Conservation (phyloP, 2,113 vertebrate species). For the Prionailurus bengalensis region DNA sequence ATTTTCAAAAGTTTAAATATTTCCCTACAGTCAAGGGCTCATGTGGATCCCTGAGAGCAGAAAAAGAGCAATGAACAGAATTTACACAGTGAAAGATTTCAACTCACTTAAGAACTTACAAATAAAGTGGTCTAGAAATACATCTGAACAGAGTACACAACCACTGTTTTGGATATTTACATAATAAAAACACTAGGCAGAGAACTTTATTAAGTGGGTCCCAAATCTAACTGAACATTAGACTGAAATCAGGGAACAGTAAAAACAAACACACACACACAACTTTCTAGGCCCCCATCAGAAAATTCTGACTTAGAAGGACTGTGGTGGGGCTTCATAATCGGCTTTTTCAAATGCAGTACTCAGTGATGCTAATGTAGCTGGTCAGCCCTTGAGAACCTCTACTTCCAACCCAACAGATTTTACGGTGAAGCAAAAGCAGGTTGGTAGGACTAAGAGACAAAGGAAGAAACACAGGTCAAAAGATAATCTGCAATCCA, state of each 20-base stretch:
- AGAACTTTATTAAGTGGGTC: background rate
- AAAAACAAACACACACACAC: background rate
- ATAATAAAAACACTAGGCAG: background rate
- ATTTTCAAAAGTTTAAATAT: background rate
- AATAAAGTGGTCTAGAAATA: background rate
- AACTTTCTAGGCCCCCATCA: background rate
- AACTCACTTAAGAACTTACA: background rate
- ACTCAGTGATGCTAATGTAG: background rate
- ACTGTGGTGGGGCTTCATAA: background rate
- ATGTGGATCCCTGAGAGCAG: background rate
- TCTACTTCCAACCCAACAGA: background rate
- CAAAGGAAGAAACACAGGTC: background rate
- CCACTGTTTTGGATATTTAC: background rate
- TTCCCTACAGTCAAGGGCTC: background rate
- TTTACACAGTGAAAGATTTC: background rate
- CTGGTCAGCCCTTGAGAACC: background rate
- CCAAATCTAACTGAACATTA: background rate
- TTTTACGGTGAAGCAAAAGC: background rate
- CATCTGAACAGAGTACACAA: background rate
- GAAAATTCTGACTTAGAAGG: background rate
- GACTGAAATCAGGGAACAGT: background rate
- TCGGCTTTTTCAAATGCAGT: background rate
- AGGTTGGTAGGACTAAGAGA: background rate
- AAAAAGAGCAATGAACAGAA: background rate
- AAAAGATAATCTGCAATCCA: background rate